Percentiles rank a stretch among this genome's conserved stretches.
Conservation (phyloP, 2,888 invertebrate species). For the Gerosis bhagava region DNA sequence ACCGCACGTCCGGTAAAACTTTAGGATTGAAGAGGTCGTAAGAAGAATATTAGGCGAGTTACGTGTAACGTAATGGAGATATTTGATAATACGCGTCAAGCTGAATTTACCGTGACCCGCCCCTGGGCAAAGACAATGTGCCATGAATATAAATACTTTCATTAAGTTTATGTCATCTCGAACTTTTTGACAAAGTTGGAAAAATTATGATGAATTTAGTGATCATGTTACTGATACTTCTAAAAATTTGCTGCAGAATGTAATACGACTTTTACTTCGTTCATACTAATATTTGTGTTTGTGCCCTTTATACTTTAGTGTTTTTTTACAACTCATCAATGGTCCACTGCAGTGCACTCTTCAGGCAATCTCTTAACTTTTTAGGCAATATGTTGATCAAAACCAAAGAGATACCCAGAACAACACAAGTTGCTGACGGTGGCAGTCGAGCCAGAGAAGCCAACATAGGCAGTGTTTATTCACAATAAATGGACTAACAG, state of each 20-base stretch:
- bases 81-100: conserved; percentile 22
- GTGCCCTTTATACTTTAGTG: too few relatives aligned
- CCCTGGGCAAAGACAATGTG: conserved; percentile 6
- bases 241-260: too few relatives aligned
- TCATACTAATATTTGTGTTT: too few relatives aligned
- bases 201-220: conserved; percentile 1
- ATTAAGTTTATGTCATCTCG: conserved; percentile 3
- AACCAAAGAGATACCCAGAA: neutral
- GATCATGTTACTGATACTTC: neutral
- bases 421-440: too few relatives aligned
- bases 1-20: conserved; percentile 64
- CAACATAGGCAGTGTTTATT: too few relatives aligned
- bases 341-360: too few relatives aligned
- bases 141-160: conserved; percentile 23
- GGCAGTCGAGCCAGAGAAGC: too few relatives aligned
- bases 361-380: too few relatives aligned
- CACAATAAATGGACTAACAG: too few relatives aligned
- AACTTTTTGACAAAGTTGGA: neutral
- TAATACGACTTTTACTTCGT: too few relatives aligned
- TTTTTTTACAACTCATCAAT: too few relatives aligned
- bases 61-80: conserved; percentile 16
- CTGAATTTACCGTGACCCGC: conserved; percentile 6
- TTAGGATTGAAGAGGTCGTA: conserved; percentile 54
- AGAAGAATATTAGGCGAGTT: conserved; percentile 44
- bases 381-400: neutral